Conservation (phyloP, 2,113 vertebrate species). For the Acrocephalus arundinaceus region DNA sequence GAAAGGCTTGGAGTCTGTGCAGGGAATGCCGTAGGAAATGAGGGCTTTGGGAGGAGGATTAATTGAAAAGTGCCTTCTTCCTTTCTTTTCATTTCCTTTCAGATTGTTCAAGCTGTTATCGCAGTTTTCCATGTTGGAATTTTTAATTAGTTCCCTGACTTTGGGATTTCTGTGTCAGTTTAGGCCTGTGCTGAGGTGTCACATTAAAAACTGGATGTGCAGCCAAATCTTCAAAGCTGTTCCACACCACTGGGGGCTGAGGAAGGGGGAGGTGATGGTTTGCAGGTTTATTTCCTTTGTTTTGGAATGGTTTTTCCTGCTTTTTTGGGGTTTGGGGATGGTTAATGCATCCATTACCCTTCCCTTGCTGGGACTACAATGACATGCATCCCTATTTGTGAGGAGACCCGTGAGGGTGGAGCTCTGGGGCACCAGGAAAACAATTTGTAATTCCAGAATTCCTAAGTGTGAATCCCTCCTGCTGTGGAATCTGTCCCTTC, state of each 20-base stretch:
- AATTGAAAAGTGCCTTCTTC: constrained; percentile 28
- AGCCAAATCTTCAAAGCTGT: constrained; percentile 33
- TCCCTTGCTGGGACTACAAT: neutral
- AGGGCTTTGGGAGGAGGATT: neutral
- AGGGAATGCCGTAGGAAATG: neutral
- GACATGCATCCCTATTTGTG: neutral
- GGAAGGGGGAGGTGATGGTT: neutral
- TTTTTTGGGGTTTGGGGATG: neutral
- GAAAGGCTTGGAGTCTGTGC: neutral
- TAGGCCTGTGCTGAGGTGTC: constrained; percentile 2
- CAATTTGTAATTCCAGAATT: neutral
- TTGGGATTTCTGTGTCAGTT: constrained; percentile 35
- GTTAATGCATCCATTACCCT: neutral
- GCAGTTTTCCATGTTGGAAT: constrained; percentile 41
- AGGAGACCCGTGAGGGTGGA: neutral
- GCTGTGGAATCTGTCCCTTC: neutral
- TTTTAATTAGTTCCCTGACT: constrained; percentile 43
- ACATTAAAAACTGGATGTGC: neutral
- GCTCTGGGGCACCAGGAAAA: neutral
- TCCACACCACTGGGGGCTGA: neutral
- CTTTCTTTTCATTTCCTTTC: constrained; percentile 36
- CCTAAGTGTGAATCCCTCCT: neutral
- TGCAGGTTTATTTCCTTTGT: neutral
- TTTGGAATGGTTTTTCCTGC: neutral
- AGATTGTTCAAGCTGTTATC: constrained; percentile 40